Evolutionary conservation across 2,888 invertebrate species (phyloP).

Genomic region (Napeogenes sylphis): DNA sequence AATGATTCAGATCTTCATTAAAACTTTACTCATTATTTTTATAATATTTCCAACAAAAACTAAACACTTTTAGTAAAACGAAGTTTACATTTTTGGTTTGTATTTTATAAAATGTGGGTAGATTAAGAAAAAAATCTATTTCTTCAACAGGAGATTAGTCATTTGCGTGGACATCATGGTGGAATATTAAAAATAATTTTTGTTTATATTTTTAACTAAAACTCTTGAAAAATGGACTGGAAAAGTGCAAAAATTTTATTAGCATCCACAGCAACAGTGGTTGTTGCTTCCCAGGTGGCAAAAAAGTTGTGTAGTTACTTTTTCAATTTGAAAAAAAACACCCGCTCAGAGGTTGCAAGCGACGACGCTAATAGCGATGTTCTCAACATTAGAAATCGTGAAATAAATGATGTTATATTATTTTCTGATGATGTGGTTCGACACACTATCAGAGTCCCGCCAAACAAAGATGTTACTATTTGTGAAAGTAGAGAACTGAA

Average conservation of each 20-base stretch:
- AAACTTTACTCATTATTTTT: too few relatives aligned
- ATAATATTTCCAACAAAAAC: too few relatives aligned
- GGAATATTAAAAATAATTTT: conserved; percentile 32
- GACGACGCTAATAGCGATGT: conserved; percentile 56
- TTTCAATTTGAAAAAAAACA: conserved; percentile 40
- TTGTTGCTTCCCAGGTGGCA: conserved; percentile 63
- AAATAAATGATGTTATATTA: conserved; percentile 71
- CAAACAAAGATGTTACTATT: conserved; percentile 58
- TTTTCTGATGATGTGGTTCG: conserved; percentile 66
- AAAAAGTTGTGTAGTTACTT: conserved; percentile 64
- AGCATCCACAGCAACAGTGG: conserved; percentile 63
- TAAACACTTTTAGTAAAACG: too few relatives aligned
- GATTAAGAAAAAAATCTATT: conserved; percentile 22
- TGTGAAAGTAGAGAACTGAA: conserved; percentile 68
- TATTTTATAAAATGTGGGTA: conserved; percentile 42
- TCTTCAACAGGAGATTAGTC: conserved; percentile 21
- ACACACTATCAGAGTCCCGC: conserved; percentile 58
- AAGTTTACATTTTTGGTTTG: background rate
- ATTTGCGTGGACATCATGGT: conserved; percentile 65
- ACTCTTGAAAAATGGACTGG: conserved; percentile 58
- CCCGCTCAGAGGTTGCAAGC: conserved; percentile 38
- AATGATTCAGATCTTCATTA: too few relatives aligned
- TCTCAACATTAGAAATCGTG: conserved; percentile 55
- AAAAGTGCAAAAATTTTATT: conserved; percentile 63
- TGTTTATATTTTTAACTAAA: conserved; percentile 11